These are phyloP conservation scores for Apantesis nais DNA, from an alignment of 2,888 invertebrate species.

Conservation along the genomic window DNA sequence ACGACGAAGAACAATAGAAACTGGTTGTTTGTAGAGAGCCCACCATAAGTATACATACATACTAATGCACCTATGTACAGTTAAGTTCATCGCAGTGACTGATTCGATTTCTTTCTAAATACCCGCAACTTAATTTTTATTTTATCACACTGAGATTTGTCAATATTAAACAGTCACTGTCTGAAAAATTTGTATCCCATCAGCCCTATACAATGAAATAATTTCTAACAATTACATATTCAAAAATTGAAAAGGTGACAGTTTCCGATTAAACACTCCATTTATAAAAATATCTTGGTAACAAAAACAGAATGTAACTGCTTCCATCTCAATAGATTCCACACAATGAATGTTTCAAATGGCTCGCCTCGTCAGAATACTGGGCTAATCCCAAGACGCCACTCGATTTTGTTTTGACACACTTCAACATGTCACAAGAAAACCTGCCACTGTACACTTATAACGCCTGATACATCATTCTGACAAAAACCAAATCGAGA, in stretches of 20 bases:
- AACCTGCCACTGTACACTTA: constrained; percentile 60
- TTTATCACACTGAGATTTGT: constrained; percentile 9
- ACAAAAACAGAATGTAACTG: constrained; percentile 47
- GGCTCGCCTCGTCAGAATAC: constrained; percentile 43
- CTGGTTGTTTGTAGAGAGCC: constrained; percentile 53
- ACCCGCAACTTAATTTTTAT: constrained; percentile 7
- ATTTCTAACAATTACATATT: constrained; percentile 37
- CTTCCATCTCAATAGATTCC: constrained; percentile 54
- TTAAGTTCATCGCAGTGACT: constrained; percentile 40
- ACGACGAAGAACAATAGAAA: constrained; percentile 57
- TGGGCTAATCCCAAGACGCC: constrained; percentile 73
- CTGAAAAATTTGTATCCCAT: constrained; percentile 31
- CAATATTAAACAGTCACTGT: constrained; percentile 29
- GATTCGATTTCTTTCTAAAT: constrained; percentile 40
- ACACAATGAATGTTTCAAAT: constrained; percentile 63
- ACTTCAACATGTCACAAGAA: constrained; percentile 66
- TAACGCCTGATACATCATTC: constrained; percentile 44
- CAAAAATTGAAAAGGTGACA: constrained; percentile 40
- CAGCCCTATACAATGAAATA: constrained; percentile 30
- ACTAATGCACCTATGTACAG: constrained; percentile 47
- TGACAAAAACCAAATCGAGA: constrained; percentile 61
- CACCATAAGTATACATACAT: constrained; percentile 46
- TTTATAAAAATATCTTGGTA: constrained; percentile 41
- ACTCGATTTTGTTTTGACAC: constrained; percentile 85
- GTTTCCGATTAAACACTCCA: constrained; percentile 43